These are phyloP conservation scores for Leptopilina clavipes DNA, from an alignment of 1,140 invertebrate species.

Conservation along the genomic window DNA sequence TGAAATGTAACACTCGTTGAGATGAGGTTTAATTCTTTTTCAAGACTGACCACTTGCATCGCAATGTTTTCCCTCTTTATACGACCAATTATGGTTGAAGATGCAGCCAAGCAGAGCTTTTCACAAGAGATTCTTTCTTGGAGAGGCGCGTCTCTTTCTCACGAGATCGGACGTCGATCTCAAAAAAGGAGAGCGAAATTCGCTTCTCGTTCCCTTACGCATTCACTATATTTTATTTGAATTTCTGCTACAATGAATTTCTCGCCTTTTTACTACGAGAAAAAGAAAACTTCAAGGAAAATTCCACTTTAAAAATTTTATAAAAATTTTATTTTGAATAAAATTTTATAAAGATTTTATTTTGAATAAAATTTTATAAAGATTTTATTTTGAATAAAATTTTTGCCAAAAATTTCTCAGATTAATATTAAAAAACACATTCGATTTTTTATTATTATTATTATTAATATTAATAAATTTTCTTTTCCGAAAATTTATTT, in stretches of 20 bases:
- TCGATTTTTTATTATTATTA: no score
- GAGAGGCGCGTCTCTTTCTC: slow-evolving; percentile 44
- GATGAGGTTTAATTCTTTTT: slow-evolving; percentile 46
- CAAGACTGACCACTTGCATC: slow-evolving; percentile 52
- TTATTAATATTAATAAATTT: no score
- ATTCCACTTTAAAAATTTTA: no score
- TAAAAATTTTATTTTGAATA: no score
- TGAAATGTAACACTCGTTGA: slow-evolving; percentile 2
- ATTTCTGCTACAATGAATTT: neutral
- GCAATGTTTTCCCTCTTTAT: slow-evolving; percentile 59
- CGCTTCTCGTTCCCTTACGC: slow-evolving; percentile 38
- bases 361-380: no score
- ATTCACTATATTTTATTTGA: neutral
- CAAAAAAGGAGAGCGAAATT: slow-evolving; percentile 50
- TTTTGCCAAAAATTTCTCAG: no score
- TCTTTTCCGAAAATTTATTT: no score
- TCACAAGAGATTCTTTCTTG: slow-evolving; percentile 56
- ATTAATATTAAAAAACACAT: no score
- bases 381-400: no score
- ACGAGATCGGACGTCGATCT: slow-evolving; percentile 44
- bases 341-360: no score
- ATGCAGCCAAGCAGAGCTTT: slow-evolving; percentile 49
- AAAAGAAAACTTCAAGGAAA: no score
- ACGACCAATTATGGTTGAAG: slow-evolving; percentile 51
- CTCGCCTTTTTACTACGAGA: neutral